These are phyloP conservation scores for Melanotaenia duboulayi DNA, from an alignment of 2,113 vertebrate species.

Conservation along the genomic window DNA sequence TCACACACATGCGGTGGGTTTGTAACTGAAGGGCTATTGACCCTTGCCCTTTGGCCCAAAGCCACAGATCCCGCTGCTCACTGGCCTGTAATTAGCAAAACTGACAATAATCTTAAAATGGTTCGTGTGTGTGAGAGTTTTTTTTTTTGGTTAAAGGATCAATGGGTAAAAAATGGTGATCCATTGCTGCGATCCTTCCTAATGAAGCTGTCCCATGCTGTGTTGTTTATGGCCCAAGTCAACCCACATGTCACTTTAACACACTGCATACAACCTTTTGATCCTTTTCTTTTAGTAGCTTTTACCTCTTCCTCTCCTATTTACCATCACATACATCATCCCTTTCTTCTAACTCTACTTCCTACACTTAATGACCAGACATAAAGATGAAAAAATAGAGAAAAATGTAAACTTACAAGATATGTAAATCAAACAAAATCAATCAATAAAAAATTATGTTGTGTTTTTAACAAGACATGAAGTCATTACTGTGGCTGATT, in stretches of 20 bases:
- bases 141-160: no score
- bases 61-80: neutral
- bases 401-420: no score
- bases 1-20: constrained; percentile 14
- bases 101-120: neutral
- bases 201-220: neutral
- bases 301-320: constrained; percentile 3
- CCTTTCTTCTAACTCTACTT: neutral
- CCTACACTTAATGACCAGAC: neutral
- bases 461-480: neutral
- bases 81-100: constrained; percentile 25
- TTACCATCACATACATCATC: constrained; percentile 35
- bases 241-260: constrained; percentile 31
- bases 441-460: neutral
- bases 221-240: constrained; percentile 6
- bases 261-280: constrained; percentile 11
- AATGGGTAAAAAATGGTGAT: neutral
- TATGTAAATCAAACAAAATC: neutral
- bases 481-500: no score
- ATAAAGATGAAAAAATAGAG: neutral
- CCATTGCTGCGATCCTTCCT: neutral
- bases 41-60: constrained; percentile 33
- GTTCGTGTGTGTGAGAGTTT: neutral
- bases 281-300: constrained; percentile 3
- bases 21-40: constrained; percentile 5